phyloP scores from a whole-genome alignment of 2,797 vertebrate species.

The Apogon hyalosoma region DNA sequence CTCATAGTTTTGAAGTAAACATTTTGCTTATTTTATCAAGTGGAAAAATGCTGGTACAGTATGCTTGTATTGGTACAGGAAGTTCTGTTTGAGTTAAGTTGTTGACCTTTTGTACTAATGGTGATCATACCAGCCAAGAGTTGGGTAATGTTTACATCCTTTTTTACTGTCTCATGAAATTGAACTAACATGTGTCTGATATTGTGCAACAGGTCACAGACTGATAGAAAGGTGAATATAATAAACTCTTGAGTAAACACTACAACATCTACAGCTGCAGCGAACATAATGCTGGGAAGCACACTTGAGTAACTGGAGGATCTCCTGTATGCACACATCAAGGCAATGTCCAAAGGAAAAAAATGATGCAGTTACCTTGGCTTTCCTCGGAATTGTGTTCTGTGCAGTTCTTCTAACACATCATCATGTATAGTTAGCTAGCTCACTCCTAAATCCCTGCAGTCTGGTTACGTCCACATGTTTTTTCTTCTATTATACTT shows the following conservation, averaged over 20 bases:
- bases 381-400: slow-evolving; percentile 20
- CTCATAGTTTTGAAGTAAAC: neutral
- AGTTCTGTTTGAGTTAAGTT: neutral
- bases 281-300: neutral
- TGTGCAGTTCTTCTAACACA: slow-evolving; percentile 46
- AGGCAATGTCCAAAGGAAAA: slow-evolving; percentile 13
- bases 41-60: no score
- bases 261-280: neutral
- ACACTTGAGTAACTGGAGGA: neutral
- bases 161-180: no score
- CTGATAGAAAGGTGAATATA: neutral
- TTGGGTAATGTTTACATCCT: no score
- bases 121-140: no score
- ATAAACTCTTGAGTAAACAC: neutral
- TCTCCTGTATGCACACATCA: neutral
- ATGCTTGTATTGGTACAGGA: no score
- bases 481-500: slow-evolving; percentile 49
- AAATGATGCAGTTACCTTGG: neutral
- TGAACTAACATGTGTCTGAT: neutral
- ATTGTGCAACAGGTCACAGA: slow-evolving; percentile 4
- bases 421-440: slow-evolving; percentile 46
- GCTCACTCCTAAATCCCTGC: slow-evolving; percentile 46
- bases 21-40: neutral
- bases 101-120: no score
- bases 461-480: slow-evolving; percentile 43